Conservation (phyloP, 2,888 invertebrate genomes). For the Ditylenchus weischeri region DNA sequence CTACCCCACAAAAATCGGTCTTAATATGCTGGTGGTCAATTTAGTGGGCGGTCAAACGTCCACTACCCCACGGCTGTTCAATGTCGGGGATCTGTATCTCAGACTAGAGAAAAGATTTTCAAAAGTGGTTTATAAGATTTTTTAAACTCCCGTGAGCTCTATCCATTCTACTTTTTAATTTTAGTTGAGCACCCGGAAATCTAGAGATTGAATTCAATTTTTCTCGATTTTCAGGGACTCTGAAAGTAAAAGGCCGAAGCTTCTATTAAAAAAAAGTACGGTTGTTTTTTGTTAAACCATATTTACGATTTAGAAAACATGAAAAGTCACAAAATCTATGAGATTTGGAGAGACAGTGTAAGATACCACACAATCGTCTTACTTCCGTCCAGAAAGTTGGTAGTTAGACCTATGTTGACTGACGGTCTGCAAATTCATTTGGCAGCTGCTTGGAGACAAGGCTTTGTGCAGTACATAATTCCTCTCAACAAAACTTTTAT, state of each 20-base stretch:
- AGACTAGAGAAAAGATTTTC: no score
- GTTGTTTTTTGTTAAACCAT: no score
- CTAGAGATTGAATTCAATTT: no score
- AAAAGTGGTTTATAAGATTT: no score
- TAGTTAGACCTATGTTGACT: conserved; percentile 2
- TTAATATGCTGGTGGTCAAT: no score
- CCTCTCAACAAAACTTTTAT: background rate
- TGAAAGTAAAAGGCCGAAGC: background rate
- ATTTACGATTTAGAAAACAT: background rate
- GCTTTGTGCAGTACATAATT: conserved; percentile 3
- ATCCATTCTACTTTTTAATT: no score
- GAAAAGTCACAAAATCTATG: conserved; percentile 5
- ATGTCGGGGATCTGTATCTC: no score
- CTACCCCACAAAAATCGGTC: no score
- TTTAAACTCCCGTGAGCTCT: no score
- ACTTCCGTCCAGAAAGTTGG: background rate
- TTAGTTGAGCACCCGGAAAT: no score
- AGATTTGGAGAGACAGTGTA: background rate
- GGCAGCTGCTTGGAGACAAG: conserved; percentile 3
- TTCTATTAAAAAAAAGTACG: background rate
- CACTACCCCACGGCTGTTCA: no score
- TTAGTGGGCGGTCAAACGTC: no score
- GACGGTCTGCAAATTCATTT: conserved; percentile 3
- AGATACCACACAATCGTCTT: background rate
- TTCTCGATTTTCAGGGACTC: background rate